Evolutionary conservation across 2,888 invertebrate species (phyloP).

Genomic region (Himalopsyche anomala): DNA sequence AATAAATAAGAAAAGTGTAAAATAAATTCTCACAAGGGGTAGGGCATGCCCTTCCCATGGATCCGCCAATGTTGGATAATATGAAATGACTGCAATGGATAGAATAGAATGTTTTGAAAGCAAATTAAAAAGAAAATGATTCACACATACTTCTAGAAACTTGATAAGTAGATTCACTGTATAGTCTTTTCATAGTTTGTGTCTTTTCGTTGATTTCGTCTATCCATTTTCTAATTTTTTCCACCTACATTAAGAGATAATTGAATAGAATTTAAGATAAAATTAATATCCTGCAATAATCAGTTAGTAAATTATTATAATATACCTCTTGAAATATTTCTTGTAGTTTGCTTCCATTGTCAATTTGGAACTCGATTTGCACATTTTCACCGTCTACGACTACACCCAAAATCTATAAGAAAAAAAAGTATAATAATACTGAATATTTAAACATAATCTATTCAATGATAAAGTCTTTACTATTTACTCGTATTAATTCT

Average conservation of each 20-base stretch:
- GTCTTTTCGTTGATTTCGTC: slow-evolving; percentile 75
- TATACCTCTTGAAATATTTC: slow-evolving; percentile 70
- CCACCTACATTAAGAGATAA: slow-evolving; percentile 70
- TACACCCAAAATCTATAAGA: slow-evolving; percentile 56
- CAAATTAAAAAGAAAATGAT: neutral
- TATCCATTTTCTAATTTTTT: slow-evolving; percentile 75
- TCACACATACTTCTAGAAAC: slow-evolving; percentile 70
- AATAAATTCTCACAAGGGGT: too few species aligned
- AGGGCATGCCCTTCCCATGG: too few species aligned
- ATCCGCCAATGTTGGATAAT: too few species aligned
- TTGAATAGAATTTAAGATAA: neutral
- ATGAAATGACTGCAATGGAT: too few species aligned
- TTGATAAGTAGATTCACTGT: slow-evolving; percentile 78
- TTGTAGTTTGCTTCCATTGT: slow-evolving; percentile 67
- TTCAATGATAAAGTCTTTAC: neutral
- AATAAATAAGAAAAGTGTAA: too few species aligned
- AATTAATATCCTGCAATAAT: slow-evolving; percentile 9
- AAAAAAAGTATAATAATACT: slow-evolving; percentile 48
- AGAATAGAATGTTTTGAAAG: too few species aligned
- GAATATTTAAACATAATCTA: slow-evolving; percentile 41
- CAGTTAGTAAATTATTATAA: neutral
- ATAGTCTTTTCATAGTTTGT: slow-evolving; percentile 74
- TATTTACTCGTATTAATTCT: slow-evolving; percentile 73
- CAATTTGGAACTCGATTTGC: slow-evolving; percentile 51
- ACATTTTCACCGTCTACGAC: slow-evolving; percentile 62